phyloP scores from a whole-genome alignment of 2,888 invertebrate genomes.

The Eupithecia exiguata region DNA sequence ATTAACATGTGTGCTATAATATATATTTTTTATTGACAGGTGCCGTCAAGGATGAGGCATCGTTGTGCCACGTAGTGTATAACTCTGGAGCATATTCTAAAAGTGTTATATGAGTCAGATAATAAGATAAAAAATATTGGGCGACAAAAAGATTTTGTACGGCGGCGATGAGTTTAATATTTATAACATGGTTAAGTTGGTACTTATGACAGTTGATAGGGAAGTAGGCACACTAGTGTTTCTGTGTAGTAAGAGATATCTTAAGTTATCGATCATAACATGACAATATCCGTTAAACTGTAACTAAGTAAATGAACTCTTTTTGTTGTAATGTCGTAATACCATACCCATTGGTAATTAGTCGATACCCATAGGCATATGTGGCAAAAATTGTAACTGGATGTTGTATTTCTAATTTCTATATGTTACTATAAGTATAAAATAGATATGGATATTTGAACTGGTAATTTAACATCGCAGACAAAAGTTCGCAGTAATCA shows the following conservation, averaged over 20 bases:
- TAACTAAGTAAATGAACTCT: neutral
- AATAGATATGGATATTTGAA: slow-evolving; percentile 23
- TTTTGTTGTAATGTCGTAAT: slow-evolving; percentile 1
- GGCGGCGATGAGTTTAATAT: slow-evolving; percentile 13
- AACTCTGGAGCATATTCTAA: slow-evolving; percentile 75
- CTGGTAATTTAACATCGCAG: slow-evolving; percentile 22
- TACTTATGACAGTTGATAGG: neutral
- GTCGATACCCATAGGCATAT: slow-evolving; percentile 10
- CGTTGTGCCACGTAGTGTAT: slow-evolving; percentile 62
- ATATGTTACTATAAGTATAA: slow-evolving; percentile 17
- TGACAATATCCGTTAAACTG: neutral
- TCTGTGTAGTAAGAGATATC: neutral
- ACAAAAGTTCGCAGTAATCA: slow-evolving; percentile 24
- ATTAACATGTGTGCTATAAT: neutral
- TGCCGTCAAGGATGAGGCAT: slow-evolving; percentile 74
- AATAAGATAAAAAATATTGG: slow-evolving; percentile 49
- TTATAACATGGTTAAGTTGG: slow-evolving; percentile 6
- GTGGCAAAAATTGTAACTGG: slow-evolving; percentile 21
- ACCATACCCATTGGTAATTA: neutral
- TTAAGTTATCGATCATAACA: neutral
- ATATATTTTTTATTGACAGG: slow-evolving; percentile 54
- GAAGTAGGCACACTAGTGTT: neutral
- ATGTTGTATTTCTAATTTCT: slow-evolving; percentile 32
- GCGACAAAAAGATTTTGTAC: slow-evolving; percentile 1
- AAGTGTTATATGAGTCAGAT: slow-evolving; percentile 71